Conservation (phyloP, 2,113 vertebrate species). For the Hyaena hyaena region DNA sequence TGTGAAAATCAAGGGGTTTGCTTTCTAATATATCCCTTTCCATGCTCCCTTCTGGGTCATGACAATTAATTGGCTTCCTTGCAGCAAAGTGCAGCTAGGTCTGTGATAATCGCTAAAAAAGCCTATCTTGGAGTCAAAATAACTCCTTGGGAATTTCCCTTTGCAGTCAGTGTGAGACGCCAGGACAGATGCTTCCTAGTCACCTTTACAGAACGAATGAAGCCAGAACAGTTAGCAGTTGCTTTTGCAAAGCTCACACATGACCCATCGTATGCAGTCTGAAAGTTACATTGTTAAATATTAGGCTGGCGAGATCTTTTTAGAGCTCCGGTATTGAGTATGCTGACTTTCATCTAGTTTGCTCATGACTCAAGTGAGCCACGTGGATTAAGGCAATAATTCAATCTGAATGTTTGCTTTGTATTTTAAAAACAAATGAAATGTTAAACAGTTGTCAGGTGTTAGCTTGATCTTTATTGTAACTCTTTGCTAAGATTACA, state of each 20-base stretch:
- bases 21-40: constrained; percentile 55
- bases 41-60: not conserved
- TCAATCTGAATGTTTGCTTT: constrained; percentile 69
- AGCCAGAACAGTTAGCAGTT: not conserved
- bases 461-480: constrained; percentile 69
- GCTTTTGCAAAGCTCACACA: not conserved
- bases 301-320: constrained; percentile 22
- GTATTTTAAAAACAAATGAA: constrained; percentile 65
- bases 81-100: not conserved
- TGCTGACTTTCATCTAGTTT: constrained; percentile 16
- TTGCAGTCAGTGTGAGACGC: not conserved
- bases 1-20: not conserved
- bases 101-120: constrained; percentile 4
- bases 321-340: not conserved
- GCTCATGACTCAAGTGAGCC: constrained; percentile 53
- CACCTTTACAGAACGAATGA: not conserved
- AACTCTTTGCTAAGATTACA: constrained; percentile 62
- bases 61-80: constrained; percentile 28
- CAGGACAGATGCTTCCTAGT: not conserved
- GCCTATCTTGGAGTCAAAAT: not conserved
- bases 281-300: constrained; percentile 33
- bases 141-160: constrained; percentile 42
- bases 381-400: constrained; percentile 24
- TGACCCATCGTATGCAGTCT: not conserved
- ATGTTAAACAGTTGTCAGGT: constrained; percentile 64